phyloP scores from a whole-genome alignment of 2,113 vertebrate genomes.

The Pteruthius melanotis region DNA sequence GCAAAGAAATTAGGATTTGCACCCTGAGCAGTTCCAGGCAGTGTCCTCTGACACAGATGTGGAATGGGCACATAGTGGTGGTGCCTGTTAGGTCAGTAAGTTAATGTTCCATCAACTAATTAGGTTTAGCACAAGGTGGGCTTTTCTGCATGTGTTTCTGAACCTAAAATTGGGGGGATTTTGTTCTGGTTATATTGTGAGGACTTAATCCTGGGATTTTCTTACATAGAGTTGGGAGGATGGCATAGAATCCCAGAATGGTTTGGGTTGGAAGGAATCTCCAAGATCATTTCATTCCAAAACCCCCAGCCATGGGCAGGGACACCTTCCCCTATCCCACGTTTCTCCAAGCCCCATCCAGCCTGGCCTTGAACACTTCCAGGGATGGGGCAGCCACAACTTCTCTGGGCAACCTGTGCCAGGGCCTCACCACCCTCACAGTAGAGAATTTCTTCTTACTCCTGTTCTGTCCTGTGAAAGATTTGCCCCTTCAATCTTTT shows the following conservation, averaged over 20 bases:
- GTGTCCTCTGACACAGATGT: not conserved
- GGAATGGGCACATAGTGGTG: not conserved
- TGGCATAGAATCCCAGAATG: not conserved
- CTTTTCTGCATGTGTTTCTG: not conserved
- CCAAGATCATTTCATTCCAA: not conserved
- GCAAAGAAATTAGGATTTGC: not conserved
- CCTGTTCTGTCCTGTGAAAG: not conserved
- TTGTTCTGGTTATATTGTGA: not conserved
- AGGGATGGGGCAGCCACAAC: not conserved
- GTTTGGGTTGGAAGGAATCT: not conserved
- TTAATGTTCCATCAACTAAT: not conserved
- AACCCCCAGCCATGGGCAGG: not conserved
- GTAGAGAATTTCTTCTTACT: not conserved
- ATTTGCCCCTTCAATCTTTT: fast-evolving
- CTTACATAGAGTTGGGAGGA: not conserved
- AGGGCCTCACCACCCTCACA: not conserved
- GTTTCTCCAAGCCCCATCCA: not conserved
- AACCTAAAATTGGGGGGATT: not conserved
- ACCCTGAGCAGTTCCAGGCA: fast-evolving
- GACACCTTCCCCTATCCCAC: not conserved
- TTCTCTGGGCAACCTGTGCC: not conserved
- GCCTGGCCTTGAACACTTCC: fast-evolving
- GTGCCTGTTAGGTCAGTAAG: not conserved
- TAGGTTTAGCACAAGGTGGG: not conserved
- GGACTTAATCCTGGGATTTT: not conserved